Percentiles rank a stretch among this genome's conserved stretches.
Conservation (phyloP, 23 tunicate species). For the Ciona savignyi region DNA sequence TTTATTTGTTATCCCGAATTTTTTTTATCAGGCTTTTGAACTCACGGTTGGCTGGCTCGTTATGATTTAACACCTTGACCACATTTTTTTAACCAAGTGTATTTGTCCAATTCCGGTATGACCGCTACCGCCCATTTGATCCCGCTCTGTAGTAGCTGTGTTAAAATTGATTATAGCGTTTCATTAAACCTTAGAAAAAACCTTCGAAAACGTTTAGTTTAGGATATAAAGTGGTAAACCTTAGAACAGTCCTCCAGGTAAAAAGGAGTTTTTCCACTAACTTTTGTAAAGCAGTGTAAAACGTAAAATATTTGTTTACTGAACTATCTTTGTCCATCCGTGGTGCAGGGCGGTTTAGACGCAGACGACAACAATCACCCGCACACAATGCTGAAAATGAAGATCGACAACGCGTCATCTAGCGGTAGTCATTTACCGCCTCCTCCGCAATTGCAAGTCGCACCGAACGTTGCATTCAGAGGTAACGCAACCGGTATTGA, state of each 20-base stretch:
- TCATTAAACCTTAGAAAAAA: too few relatives aligned
- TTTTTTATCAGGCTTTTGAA: too few relatives aligned
- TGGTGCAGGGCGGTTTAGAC: slow-evolving; percentile 39
- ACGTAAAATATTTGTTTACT: neutral
- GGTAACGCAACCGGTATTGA: too few relatives aligned
- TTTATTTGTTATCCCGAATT: too few relatives aligned
- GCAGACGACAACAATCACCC: slow-evolving; percentile 62
- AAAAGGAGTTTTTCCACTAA: neutral
- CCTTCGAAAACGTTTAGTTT: too few relatives aligned
- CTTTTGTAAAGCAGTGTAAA: neutral
- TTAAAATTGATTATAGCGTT: too few relatives aligned
- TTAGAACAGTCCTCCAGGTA: neutral
- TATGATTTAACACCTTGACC: too few relatives aligned
- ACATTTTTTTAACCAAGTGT: too few relatives aligned
- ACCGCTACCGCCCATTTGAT: too few relatives aligned
- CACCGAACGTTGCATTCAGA: slow-evolving; percentile 19
- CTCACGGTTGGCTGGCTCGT: too few relatives aligned
- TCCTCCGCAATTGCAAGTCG: slow-evolving; percentile 60
- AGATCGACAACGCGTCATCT: slow-evolving; percentile 15
- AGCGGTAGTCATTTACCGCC: slow-evolving; percentile 38
- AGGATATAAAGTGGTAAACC: neutral
- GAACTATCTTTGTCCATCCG: neutral
- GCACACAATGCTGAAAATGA: slow-evolving; percentile 39
- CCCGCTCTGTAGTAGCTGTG: too few relatives aligned
- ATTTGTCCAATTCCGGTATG: too few relatives aligned